Evolutionary conservation across 2,113 vertebrate species (phyloP), one percentile per base, ranked within the genome.

Genomic region (Hemibagrus wyckioides): DNA sequence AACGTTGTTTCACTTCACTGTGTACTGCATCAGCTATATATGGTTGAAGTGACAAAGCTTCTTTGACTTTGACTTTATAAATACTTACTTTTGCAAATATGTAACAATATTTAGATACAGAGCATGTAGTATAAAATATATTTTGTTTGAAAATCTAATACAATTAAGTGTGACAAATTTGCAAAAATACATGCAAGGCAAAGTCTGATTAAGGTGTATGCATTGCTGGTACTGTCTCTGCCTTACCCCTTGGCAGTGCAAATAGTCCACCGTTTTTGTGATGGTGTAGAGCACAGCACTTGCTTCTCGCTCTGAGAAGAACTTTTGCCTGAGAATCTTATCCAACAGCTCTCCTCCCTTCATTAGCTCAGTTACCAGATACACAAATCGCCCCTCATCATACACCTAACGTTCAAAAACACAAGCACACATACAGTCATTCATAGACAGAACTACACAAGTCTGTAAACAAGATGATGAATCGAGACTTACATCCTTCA

Each of bases 191-290:
- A 6, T 23, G 25, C 71, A 48, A 48, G 23, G 23, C 15, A 48
- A 3, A 19, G 17, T 10, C 65, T 19, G 65, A 36, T 36, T 2
- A 41, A 5, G 3, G n/a, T 69, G 8, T 8, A 69, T 2, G 39
- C 39, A 44, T 25, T 25, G 23, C 13, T 75, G 71, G 36, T 75
- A 25, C 39, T 25, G 71, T 44, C 10, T 50, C 14, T 52, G 14
- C 93, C 93, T 96, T 93, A 99, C 97, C 92, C 97, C 98, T 95
- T 99, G 98, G 94, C 97, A 97, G 94, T 99, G 98, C 94, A 99
- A 96, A 94, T 99, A 99, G 92, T 99, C 97, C 89, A 98, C 97
- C 8, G 98, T 98, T 94, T 98, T 98, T 39, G 97, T 93, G 90
- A 99, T 97, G 71, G 97, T 97, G 94, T 96, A 98, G 1, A 99